Conservation (phyloP, 2,888 invertebrate species). For the Iphiclides podalirius region DNA sequence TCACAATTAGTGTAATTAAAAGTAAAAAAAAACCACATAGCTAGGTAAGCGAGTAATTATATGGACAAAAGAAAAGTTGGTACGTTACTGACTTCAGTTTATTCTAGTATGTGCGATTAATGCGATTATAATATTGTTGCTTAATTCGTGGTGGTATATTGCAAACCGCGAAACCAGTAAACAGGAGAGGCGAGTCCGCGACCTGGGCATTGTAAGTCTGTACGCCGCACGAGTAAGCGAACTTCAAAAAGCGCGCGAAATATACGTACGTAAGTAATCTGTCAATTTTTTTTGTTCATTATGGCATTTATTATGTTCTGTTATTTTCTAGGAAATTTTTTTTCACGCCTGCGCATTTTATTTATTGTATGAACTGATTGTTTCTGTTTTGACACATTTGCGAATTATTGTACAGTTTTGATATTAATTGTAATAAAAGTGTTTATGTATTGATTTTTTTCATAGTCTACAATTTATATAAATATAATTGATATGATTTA, state of each 20-base stretch:
- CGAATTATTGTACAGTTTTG: too few relatives aligned
- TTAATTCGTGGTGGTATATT: conserved; percentile 21
- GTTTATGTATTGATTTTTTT: too few relatives aligned
- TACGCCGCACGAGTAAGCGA: conserved; percentile 24
- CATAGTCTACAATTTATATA: too few relatives aligned
- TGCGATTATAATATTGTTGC: conserved; percentile 26
- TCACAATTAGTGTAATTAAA: too few relatives aligned
- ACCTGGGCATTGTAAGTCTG: conserved; percentile 28
- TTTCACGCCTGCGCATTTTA: too few relatives aligned
- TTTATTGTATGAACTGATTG: too few relatives aligned
- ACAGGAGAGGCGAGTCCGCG: conserved; percentile 19
- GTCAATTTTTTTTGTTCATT: conserved; percentile 6
- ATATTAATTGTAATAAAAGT: too few relatives aligned
- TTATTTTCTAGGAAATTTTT: too few relatives aligned
- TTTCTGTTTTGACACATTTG: too few relatives aligned
- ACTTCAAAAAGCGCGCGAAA: conserved; percentile 3
- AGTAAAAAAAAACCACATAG: too few relatives aligned
- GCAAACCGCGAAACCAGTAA: conserved; percentile 21
- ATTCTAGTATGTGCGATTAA: conserved; percentile 4
- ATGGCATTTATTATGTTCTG: too few relatives aligned
- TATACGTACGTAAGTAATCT: neutral
- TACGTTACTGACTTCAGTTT: neutral
- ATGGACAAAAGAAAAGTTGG: neutral
- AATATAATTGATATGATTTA: too few relatives aligned
- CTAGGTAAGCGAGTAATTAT: neutral